Conservation (phyloP, 2,888 invertebrate genomes). For the Tipula helvola region DNA sequence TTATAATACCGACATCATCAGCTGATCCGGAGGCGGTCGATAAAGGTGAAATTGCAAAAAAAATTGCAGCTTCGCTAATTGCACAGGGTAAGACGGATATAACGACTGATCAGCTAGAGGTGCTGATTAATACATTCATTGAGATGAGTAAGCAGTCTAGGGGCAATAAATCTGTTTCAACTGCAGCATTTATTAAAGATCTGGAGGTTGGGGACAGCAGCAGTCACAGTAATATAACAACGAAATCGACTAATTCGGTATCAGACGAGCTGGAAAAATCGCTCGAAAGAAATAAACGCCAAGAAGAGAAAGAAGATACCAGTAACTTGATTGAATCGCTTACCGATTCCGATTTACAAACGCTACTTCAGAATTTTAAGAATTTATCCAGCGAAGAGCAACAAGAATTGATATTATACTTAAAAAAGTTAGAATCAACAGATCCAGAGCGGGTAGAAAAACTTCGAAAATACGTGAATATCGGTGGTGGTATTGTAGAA, state of each 20-base stretch:
- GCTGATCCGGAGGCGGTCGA: slow-evolving; percentile 61
- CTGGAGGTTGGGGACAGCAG: slow-evolving; percentile 20
- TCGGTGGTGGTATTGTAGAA: slow-evolving; percentile 23
- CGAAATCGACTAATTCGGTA: not conserved
- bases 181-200: slow-evolving; percentile 38
- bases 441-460: slow-evolving; percentile 68
- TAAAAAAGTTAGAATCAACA: slow-evolving; percentile 66
- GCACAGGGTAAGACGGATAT: slow-evolving; percentile 72
- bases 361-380: slow-evolving; percentile 66
- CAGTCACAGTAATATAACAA: slow-evolving; percentile 20
- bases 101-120: slow-evolving; percentile 63
- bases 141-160: slow-evolving; percentile 52
- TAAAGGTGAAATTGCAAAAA: slow-evolving; percentile 65
- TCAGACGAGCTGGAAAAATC: not conserved
- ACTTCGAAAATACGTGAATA: slow-evolving; percentile 60
- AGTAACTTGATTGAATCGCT: slow-evolving; percentile 50
- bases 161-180: slow-evolving; percentile 36
- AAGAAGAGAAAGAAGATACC: slow-evolving; percentile 16
- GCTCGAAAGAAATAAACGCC: slow-evolving; percentile 11
- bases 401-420: slow-evolving; percentile 65
- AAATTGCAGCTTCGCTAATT: slow-evolving; percentile 66
- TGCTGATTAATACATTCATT: slow-evolving; percentile 66
- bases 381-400: slow-evolving; percentile 71
- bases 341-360: slow-evolving; percentile 68
- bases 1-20: slow-evolving; percentile 32